phyloP scores from a whole-genome alignment of 37 sponge, comb jelly and placozoan species.

The Aplysina aerophoba region DNA sequence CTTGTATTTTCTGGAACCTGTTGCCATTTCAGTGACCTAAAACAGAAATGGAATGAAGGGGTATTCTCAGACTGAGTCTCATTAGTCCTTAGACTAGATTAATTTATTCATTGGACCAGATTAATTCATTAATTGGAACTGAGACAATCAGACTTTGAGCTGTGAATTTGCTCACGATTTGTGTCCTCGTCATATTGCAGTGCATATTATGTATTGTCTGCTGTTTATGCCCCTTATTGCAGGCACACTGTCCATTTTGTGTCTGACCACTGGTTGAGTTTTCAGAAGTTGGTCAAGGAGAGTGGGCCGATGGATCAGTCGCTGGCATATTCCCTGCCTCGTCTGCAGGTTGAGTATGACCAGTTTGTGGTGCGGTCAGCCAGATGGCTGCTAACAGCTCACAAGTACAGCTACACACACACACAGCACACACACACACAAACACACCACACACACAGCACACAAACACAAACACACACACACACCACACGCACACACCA shows the following conservation, averaged over 20 bases:
- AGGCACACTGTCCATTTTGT: conserved; percentile 84
- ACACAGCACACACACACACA: neutral
- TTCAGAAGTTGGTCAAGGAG: conserved; percentile 41
- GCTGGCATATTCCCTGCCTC: conserved; percentile 64
- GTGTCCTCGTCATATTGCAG: too few relatives aligned
- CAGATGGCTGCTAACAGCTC: conserved; percentile 81
- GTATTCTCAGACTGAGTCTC: too few relatives aligned
- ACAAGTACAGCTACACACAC: conserved; percentile 60
- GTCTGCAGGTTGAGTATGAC: conserved; percentile 91
- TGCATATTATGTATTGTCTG: neutral
- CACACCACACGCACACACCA: too few relatives aligned
- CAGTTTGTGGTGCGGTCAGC: conserved; percentile 86
- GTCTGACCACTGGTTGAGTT: conserved; percentile 89
- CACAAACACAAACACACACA: too few relatives aligned
- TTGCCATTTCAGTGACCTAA: too few relatives aligned
- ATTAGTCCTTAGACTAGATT: too few relatives aligned
- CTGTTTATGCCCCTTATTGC: neutral
- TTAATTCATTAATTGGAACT: too few relatives aligned
- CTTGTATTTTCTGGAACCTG: too few relatives aligned
- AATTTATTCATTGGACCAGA: too few relatives aligned
- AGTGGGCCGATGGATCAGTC: conserved; percentile 16
- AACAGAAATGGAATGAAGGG: too few relatives aligned
- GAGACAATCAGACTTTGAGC: too few relatives aligned
- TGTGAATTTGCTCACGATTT: too few relatives aligned
- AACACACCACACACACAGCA: neutral